These are phyloP conservation scores for Orientallactaga sibirica DNA, from an alignment of 2,797 vertebrate genomes.

Conservation along the genomic window DNA sequence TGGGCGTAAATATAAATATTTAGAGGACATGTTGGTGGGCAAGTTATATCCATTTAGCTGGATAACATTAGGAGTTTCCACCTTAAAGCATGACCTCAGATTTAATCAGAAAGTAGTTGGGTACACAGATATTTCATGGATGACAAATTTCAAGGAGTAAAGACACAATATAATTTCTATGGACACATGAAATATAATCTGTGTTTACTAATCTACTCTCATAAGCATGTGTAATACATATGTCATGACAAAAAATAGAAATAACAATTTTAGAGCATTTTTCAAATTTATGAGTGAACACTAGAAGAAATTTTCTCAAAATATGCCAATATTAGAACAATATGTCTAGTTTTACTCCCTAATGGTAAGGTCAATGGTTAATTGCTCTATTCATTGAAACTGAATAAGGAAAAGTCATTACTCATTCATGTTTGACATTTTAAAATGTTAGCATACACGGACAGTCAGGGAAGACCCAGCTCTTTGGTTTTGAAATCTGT, in stretches of 20 bases:
- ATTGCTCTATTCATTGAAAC: background rate
- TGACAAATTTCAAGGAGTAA: background rate
- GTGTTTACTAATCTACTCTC: no score
- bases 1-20: no score
- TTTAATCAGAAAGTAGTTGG: background rate
- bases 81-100: no score
- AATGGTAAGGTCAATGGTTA: background rate
- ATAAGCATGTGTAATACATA: no score
- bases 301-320: no score
- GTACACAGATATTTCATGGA: background rate
- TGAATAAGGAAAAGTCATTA: background rate
- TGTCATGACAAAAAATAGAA: no score
- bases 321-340: background rate
- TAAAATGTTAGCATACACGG: background rate
- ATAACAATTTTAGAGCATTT: no score
- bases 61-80: no score
- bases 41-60: no score
- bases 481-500: constrained; percentile 21
- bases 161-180: background rate
- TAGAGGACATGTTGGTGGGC: no score
- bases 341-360: background rate
- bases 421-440: background rate
- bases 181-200: background rate
- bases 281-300: no score
- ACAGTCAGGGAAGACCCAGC: no score